Percentiles rank a stretch among this genome's conserved stretches.
phyloP scores from a whole-genome alignment of 2,888 invertebrate species.

The Eupithecia subumbrata region DNA sequence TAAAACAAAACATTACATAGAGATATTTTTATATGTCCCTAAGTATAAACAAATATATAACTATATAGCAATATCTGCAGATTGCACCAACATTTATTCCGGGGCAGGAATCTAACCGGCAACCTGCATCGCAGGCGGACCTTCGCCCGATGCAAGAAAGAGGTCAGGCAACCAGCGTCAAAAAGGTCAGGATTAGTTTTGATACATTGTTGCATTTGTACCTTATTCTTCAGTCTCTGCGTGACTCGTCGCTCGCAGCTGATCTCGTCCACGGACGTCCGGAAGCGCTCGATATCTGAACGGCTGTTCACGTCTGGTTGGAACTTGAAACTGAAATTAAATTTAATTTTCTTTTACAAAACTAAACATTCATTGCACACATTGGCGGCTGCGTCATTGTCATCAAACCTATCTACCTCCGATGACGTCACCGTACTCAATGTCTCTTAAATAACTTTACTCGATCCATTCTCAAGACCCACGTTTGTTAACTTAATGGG shows the following conservation, averaged over 20 bases:
- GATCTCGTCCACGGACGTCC: slow-evolving; percentile 71
- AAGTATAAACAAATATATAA: no score
- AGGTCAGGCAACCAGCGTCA: not conserved
- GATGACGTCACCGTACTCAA: no score
- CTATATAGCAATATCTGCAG: no score
- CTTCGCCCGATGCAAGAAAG: no score
- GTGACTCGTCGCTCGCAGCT: slow-evolving; percentile 55
- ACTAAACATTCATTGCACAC: not conserved
- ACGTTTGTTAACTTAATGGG: no score
- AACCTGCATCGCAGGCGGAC: no score
- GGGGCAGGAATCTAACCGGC: no score
- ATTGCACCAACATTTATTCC: no score
- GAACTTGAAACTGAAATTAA: slow-evolving; percentile 64
- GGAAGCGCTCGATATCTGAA: slow-evolving; percentile 62
- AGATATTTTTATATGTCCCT: no score
- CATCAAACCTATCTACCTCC: not conserved
- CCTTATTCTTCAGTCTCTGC: slow-evolving; percentile 43
- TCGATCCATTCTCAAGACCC: no score
- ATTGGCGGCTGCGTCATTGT: not conserved
- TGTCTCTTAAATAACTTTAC: no score
- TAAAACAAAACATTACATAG: no score
- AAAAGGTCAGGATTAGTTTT: not conserved
- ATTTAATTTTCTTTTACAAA: not conserved
- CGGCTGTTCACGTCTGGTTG: slow-evolving; percentile 63
- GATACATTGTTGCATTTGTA: not conserved